Evolutionary conservation across 2,113 vertebrate species (phyloP).

Genomic region (Scytalopus superciliaris): DNA sequence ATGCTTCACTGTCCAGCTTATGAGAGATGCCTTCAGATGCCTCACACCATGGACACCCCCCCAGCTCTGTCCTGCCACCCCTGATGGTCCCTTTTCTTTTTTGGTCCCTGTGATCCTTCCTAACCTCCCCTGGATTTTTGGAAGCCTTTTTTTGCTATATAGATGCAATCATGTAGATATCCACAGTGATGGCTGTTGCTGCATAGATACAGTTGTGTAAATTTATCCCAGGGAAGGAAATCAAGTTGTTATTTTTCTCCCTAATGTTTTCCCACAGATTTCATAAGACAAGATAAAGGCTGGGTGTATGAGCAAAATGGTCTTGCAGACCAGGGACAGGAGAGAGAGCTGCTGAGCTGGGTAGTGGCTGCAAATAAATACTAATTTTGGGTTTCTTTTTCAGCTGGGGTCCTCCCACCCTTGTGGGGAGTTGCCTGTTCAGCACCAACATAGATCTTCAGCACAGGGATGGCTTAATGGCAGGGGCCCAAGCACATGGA

Average conservation of each 20-base stretch:
- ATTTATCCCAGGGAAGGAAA: background rate
- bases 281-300: background rate
- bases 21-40: background rate
- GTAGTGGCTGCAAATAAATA: background rate
- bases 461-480: background rate
- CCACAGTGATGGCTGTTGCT: background rate
- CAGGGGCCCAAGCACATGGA: background rate
- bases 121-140: background rate
- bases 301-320: rapidly evolving
- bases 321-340: background rate
- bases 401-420: background rate
- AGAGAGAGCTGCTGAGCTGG: background rate
- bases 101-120: background rate
- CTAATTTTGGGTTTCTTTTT: background rate
- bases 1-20: background rate
- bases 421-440: background rate
- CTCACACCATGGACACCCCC: background rate
- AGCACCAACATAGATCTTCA: background rate
- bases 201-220: background rate
- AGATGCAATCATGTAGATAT: background rate
- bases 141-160: background rate
- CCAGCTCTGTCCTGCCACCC: background rate
- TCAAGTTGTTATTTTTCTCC: background rate
- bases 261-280: background rate
- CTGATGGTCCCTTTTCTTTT: background rate